Conservation (phyloP, 2,888 invertebrate genomes). For the Patella pellucida region DNA sequence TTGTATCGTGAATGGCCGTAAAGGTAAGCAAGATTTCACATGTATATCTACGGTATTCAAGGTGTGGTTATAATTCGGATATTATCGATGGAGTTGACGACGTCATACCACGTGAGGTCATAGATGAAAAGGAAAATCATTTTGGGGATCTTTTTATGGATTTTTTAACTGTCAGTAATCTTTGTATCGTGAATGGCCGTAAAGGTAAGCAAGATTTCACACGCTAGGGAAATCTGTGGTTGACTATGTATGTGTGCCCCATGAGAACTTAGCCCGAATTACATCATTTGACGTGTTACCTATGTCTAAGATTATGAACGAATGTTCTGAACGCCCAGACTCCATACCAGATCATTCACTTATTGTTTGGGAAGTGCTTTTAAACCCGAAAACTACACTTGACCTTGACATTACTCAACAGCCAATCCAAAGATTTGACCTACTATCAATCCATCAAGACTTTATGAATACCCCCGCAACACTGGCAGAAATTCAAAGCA, state of each 20-base stretch:
- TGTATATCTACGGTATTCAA: too few species aligned
- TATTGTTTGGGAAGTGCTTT: background rate
- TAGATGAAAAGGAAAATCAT: too few species aligned
- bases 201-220: too few species aligned
- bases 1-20: conserved; percentile 26
- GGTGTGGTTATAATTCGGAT: too few species aligned
- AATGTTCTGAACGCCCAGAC: background rate
- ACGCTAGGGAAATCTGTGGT: background rate
- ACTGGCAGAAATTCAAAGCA: background rate
- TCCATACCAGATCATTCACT: background rate
- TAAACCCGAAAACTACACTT: too few species aligned
- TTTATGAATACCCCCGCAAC: background rate
- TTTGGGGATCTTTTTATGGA: too few species aligned
- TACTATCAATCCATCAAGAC: background rate
- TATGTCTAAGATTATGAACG: background rate
- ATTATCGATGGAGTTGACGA: too few species aligned
- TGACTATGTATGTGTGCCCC: conserved; percentile 5
- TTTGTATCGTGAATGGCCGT: too few species aligned
- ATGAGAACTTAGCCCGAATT: background rate
- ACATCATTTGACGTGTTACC: background rate
- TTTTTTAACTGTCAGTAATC: too few species aligned
- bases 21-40: conserved; percentile 15
- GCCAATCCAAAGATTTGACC: background rate
- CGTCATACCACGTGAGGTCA: too few species aligned
- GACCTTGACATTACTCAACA: too few species aligned